Percentiles rank a stretch among this genome's conserved stretches.
phyloP scores from a whole-genome alignment of 2,113 vertebrate genomes.

The Anguilla japonica region DNA sequence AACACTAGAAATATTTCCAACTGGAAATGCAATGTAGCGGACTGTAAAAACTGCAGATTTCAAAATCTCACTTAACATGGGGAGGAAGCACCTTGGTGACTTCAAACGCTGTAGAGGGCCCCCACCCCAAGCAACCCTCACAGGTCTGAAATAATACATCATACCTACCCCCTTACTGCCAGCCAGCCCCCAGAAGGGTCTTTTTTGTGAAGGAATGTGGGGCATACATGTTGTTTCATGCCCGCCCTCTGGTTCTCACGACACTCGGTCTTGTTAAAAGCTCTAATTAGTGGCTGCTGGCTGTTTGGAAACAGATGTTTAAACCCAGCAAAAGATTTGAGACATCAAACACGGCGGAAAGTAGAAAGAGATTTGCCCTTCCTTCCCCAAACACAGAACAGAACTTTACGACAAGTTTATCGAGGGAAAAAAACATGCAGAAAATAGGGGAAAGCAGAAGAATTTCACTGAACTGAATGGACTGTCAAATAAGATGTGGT shows the following conservation, averaged over 20 bases:
- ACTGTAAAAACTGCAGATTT: background rate
- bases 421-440: background rate
- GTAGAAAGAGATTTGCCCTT: conserved; percentile 69
- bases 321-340: conserved; percentile 77
- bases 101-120: conserved; percentile 44
- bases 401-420: conserved; percentile 38
- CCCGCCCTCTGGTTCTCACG: conserved; percentile 79
- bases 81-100: conserved; percentile 37
- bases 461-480: background rate
- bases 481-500: background rate
- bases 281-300: conserved; percentile 86
- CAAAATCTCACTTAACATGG: background rate
- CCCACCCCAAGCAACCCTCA: conserved; percentile 44
- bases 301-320: conserved; percentile 85
- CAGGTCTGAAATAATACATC: conserved; percentile 56
- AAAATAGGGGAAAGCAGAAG: background rate
- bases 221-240: conserved; percentile 76
- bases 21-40: background rate
- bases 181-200: conserved; percentile 48
- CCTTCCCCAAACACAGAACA: conserved; percentile 53
- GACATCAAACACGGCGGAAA: conserved; percentile 69
- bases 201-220: conserved; percentile 69
- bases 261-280: conserved; percentile 80
- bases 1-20: background rate
- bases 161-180: conserved; percentile 35